Conservation (phyloP, 2,797 vertebrate genomes). For the Xenopus petersii region DNA sequence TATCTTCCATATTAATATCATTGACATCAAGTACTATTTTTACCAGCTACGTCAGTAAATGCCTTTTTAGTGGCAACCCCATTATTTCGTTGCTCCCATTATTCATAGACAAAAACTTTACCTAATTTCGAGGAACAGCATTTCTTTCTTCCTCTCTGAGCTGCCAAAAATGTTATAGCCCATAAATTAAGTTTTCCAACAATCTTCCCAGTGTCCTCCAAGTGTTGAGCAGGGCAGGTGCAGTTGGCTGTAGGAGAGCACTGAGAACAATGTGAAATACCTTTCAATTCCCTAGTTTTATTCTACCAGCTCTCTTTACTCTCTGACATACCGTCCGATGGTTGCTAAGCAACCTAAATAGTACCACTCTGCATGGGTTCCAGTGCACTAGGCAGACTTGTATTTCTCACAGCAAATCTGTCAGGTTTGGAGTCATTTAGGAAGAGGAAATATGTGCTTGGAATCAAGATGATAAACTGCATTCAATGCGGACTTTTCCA, state of each 20-base stretch:
- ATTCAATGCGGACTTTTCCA: slow-evolving; percentile 25
- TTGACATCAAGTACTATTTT: no score
- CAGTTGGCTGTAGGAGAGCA: slow-evolving; percentile 25
- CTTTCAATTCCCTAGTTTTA: slow-evolving; percentile 15
- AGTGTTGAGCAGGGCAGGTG: slow-evolving; percentile 22
- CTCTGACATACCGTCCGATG: slow-evolving; percentile 35
- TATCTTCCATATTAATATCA: no score
- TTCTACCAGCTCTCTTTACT: slow-evolving; percentile 28
- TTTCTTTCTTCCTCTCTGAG: no score
- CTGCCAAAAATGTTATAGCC: no score
- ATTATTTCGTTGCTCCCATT: no score
- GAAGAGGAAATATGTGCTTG: slow-evolving; percentile 40
- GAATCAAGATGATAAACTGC: slow-evolving; percentile 42
- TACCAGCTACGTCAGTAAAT: no score
- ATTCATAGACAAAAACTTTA: no score
- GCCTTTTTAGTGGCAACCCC: no score
- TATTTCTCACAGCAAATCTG: slow-evolving; percentile 41
- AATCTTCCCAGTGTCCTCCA: background rate
- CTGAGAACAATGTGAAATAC: slow-evolving; percentile 7
- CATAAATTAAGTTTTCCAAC: no score
- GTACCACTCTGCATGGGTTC: slow-evolving; percentile 43
- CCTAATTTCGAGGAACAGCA: no score
- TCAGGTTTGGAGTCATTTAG: slow-evolving; percentile 43
- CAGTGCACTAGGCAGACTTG: slow-evolving; percentile 35
- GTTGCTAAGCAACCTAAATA: slow-evolving; percentile 49